Base-by-base conservation (phyloP, 2,888 invertebrate genomes). In the Lasioglossum leucozonium region DNA sequence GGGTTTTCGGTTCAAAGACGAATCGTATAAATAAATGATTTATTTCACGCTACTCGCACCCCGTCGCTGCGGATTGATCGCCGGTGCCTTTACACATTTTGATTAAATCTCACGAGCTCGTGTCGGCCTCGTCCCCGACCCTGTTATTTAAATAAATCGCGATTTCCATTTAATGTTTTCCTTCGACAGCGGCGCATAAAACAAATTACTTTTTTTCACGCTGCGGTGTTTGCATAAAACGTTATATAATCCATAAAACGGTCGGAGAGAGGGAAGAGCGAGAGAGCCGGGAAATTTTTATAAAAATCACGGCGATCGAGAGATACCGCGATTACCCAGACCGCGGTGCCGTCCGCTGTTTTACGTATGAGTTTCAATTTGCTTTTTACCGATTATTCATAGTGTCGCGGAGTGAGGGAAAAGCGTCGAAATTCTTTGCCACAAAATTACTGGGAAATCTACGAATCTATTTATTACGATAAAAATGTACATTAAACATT, bases 251-350 rank as follows among this genome's bases (percentile, higher is more conserved):
- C 34, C 55, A 69, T 73, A 58, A 47, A 82, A 74, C 69, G 26
- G 6, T 6, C 0, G 34, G 16, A 0, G 44, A n/a, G 40, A 67
- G 26, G n/a, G 13, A 13, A 58, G 26, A 1, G 26, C 13, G 58
- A 16, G 16, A 62, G 30, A 26, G 34, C 77, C 73, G 13, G 42
- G 58, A 58, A 62, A 69, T 83, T 75, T 55, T 75, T 75, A 83
- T 75, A 65, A 83, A 78, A 83, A 84, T 84, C 37, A 22, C 16
- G 16, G 37, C 44, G 69, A 77, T 82, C 69, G 73, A 30, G 62
- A 37, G 37, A 58, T 65, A 37, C 13, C 10, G 44, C 13, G 55
- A 47, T 72, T 37, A 4, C 16, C 67, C 2, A 10, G 3, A 2
- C 62, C 47, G 8, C 44, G 30, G 44, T 6, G 62, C 13, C 13